Evolutionary conservation across 1,140 invertebrate species (phyloP), one percentile per base, ranked within the genome.

Genomic region (Hylaeus anthracinus): DNA sequence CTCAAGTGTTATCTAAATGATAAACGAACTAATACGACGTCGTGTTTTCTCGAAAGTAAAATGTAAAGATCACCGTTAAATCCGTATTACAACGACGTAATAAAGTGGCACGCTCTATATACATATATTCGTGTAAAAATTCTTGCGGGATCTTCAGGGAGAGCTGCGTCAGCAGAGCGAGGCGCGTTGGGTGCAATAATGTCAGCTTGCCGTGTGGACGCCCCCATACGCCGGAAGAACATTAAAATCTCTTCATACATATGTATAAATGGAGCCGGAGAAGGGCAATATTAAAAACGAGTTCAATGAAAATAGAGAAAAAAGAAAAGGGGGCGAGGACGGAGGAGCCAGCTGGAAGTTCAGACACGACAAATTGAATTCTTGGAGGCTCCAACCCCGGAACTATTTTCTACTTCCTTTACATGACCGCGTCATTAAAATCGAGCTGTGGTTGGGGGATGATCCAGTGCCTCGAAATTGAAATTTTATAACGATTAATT

Each of bases 231-330:
- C 70, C 81, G 86, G 73, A 80, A 87, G 86, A 85, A 88, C 86
- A 88, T 88, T 88, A 88, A 88, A 88, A 88, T 88, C 75, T 80
- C 80, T 88, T 88, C 86, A 88, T 88, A 88, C 86, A 88, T 88
- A 88, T 88, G 86, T 88, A 88, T 88, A 85, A 85, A 85, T 63
- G 75, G 66, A 66, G 72, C 61, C 58, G 63, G 84, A 71, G 67
- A 64, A 67, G 71, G 85, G 84, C 85, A 87, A 87, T 86, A 86
- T 86, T 86, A 87, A 87, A 86, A 87, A 87, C 82, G 82, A 81
- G 78, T 86, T 75, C 64, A 75, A 86, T 76, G 58, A 75, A 85
- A 80, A 84, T 82, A 72, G 71, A 71, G 70, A 86, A 76, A 80
- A 63, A 66, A 81, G 39, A 58, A 60, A 51, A 39, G 37, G 63